Conservation (phyloP, 2,888 invertebrate species). For the Chrysina gloriosa region DNA sequence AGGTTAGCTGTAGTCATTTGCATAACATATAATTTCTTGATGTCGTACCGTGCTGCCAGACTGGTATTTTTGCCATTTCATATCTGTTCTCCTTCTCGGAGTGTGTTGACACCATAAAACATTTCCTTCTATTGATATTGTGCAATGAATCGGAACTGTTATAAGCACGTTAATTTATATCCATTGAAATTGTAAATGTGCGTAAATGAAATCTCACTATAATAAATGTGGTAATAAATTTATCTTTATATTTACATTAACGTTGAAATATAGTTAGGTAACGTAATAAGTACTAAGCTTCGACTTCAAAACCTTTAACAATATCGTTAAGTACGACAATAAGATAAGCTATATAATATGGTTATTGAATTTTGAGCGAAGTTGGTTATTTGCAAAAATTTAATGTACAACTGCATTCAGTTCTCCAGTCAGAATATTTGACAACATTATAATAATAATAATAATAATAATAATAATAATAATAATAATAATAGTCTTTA, state of each 20-base stretch:
- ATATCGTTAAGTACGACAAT: too few species aligned
- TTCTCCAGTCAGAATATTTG: too few species aligned
- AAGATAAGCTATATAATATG: too few species aligned
- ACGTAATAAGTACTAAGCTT: background rate
- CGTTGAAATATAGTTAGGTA: background rate
- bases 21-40: constrained; percentile 22
- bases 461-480: too few species aligned
- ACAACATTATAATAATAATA: too few species aligned
- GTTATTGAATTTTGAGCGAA: too few species aligned
- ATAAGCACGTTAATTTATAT: constrained; percentile 7
- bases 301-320: too few species aligned
- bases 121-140: constrained; percentile 20
- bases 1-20: constrained; percentile 22
- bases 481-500: too few species aligned
- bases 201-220: background rate
- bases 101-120: constrained; percentile 13
- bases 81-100: constrained; percentile 8
- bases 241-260: background rate
- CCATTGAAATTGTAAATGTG: background rate
- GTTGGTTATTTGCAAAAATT: too few species aligned
- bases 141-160: constrained; percentile 8
- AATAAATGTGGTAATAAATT: background rate
- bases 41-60: constrained; percentile 5
- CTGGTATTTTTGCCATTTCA: background rate
- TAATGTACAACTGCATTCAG: too few species aligned